A percentile compares a stretch with the other conserved stretches of the same genome.
Evolutionary conservation across 1,140 invertebrate genomes (phyloP).

Genomic region (Orchestia grillus): DNA sequence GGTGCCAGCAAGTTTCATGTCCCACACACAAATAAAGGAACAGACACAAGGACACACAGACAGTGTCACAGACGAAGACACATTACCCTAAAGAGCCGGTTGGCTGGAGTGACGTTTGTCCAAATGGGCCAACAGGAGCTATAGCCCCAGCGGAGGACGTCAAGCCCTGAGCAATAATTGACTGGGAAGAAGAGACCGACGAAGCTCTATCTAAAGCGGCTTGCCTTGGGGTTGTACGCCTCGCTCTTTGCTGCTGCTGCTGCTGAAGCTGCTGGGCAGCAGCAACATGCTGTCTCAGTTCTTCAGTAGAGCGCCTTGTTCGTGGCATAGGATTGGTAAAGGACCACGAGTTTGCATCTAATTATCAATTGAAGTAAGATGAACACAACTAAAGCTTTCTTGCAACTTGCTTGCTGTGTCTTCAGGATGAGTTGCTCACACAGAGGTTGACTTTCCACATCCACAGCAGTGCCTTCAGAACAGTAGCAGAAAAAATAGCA

Average conservation of each 20-base stretch:
- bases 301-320: conserved; percentile 50
- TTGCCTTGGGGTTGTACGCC: conserved; percentile 49
- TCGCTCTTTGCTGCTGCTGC: conserved; percentile 45
- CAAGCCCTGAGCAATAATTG: conserved; percentile 41
- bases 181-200: conserved; percentile 41
- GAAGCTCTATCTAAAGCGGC: conserved; percentile 49
- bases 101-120: conserved; percentile 40
- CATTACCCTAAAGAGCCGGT: conserved; percentile 35
- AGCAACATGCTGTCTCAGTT: conserved; percentile 56
- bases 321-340: conserved; percentile 49
- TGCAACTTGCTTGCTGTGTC: background rate
- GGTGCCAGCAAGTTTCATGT: background rate
- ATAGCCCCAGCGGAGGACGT: conserved; percentile 33
- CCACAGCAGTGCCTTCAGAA: background rate
- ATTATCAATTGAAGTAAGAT: background rate
- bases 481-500: background rate
- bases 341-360: conserved; percentile 36
- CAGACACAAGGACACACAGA: background rate
- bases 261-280: conserved; percentile 54
- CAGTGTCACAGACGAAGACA: conserved; percentile 17
- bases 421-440: background rate
- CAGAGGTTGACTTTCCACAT: background rate
- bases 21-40: background rate
- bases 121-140: conserved; percentile 43
- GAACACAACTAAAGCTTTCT: background rate